phyloP scores from a whole-genome alignment of 2,113 vertebrate genomes.

The Pseudopipra pipra region DNA sequence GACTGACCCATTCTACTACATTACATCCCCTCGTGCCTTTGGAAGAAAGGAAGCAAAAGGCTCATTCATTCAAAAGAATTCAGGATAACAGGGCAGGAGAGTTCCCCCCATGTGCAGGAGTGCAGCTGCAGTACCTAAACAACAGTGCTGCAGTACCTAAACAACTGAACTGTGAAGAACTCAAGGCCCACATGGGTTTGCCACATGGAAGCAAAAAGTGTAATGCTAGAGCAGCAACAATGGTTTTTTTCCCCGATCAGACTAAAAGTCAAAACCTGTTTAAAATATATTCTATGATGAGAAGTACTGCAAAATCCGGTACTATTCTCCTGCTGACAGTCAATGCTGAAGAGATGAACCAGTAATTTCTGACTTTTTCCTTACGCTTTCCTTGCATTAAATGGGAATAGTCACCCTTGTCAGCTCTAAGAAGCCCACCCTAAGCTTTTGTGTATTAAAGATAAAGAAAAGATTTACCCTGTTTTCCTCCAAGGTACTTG shows the following conservation, averaged over 20 bases:
- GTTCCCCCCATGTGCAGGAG: background rate
- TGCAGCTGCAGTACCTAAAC: background rate
- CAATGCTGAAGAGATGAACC: background rate
- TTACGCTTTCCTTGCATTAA: background rate
- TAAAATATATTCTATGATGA: background rate
- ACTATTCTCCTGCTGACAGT: background rate
- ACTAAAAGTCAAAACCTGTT: background rate
- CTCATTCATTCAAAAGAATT: background rate
- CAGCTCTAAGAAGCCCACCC: background rate
- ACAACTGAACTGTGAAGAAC: background rate
- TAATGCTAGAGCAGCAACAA: background rate
- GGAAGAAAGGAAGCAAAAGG: background rate
- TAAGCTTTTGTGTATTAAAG: background rate
- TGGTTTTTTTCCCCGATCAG: background rate
- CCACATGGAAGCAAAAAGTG: background rate
- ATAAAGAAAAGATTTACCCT: background rate
- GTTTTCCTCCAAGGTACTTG: background rate
- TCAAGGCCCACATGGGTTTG: fast-evolving
- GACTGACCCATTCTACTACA: background rate
- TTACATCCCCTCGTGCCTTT: background rate
- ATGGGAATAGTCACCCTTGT: background rate
- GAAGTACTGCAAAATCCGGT: background rate
- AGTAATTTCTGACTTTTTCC: background rate
- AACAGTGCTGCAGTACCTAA: background rate
- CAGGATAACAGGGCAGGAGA: background rate